Percentiles rank a stretch among this genome's conserved stretches.
Conservation (phyloP, 2,113 vertebrate species). For the Climacteris rufus region DNA sequence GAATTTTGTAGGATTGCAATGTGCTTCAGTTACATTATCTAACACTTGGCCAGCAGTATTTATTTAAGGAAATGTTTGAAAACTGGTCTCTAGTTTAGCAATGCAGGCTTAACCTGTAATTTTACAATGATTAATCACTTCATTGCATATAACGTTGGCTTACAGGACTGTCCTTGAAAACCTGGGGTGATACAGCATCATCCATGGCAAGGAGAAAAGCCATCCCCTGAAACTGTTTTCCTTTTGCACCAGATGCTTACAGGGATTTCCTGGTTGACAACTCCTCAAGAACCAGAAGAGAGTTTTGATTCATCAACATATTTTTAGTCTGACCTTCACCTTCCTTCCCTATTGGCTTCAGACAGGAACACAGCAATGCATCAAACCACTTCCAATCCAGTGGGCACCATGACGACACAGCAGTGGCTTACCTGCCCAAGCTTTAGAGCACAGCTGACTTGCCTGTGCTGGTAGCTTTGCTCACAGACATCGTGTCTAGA, state of each 20-base stretch:
- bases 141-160: fast-evolving
- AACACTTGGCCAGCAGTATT: not conserved
- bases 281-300: not conserved
- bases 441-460: not conserved
- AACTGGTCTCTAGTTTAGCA: not conserved
- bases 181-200: not conserved
- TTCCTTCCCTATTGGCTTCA: not conserved
- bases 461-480: not conserved
- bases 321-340: not conserved
- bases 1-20: not conserved
- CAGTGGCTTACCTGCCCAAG: not conserved
- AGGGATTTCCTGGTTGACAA: not conserved
- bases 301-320: not conserved
- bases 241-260: not conserved
- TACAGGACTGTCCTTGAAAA: not conserved
- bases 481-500: not conserved
- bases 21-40: not conserved
- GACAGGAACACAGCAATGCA: not conserved
- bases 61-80: not conserved
- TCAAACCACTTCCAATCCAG: not conserved
- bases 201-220: not conserved
- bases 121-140: not conserved
- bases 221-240: fast-evolving
- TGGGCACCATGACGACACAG: not conserved
- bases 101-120: not conserved